phyloP scores from a whole-genome alignment of 1,140 invertebrate species.

The Ips nitidus region DNA sequence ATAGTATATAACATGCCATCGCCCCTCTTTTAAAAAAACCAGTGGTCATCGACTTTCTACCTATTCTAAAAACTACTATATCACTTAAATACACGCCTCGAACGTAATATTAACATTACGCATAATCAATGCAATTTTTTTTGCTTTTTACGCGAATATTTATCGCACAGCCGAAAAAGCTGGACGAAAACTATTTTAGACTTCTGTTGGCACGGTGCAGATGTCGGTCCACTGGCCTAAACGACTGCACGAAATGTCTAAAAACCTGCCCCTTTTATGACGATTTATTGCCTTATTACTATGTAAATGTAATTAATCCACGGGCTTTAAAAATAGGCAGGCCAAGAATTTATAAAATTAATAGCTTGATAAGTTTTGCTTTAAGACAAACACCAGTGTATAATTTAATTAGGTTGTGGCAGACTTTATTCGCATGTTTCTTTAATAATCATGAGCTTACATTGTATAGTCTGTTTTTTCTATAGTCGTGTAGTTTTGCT shows the following conservation, averaged over 20 bases:
- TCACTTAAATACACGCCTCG: background rate
- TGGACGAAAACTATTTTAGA: no score
- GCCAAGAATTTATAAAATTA: slow-evolving; percentile 7
- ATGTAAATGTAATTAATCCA: slow-evolving; percentile 45
- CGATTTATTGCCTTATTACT: slow-evolving; percentile 44
- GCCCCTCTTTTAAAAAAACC: slow-evolving; percentile 8
- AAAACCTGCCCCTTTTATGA: slow-evolving; percentile 44
- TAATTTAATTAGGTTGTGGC: no score
- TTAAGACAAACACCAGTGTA: no score
- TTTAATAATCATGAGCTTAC: no score
- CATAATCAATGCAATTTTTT: background rate
- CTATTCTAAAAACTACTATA: background rate
- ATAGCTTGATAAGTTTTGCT: background rate
- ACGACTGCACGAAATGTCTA: slow-evolving; percentile 34
- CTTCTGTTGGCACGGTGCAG: background rate
- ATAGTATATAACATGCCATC: slow-evolving; percentile 40
- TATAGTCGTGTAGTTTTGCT: no score
- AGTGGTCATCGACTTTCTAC: slow-evolving; percentile 8
- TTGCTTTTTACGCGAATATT: background rate
- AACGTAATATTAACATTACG: no score
- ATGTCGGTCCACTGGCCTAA: slow-evolving; percentile 11
- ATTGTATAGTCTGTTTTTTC: no score
- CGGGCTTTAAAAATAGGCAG: slow-evolving; percentile 32
- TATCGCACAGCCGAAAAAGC: background rate
- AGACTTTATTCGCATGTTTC: no score